A percentile compares a stretch with the other conserved stretches of the same genome.
Conservation (phyloP, 1,140 invertebrate species). For the Drosophila pectinifera region DNA sequence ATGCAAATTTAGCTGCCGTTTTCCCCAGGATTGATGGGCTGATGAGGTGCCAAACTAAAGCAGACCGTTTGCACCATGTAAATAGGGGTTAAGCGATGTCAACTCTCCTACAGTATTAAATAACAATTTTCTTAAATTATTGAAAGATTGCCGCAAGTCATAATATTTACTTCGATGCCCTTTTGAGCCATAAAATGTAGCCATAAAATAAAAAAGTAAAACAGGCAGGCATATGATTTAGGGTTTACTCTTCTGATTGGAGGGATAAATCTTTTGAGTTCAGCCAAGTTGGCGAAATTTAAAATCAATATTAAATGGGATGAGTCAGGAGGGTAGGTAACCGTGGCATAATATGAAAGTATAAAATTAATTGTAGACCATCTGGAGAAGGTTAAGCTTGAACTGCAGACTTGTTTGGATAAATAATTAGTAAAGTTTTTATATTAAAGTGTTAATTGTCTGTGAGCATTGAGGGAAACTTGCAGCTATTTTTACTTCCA, state of each 20-base stretch:
- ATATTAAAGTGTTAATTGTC: no score
- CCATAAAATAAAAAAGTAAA: slow-evolving; percentile 25
- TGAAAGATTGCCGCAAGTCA: slow-evolving; percentile 6
- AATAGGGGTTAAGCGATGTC: slow-evolving; percentile 1
- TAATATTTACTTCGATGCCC: slow-evolving; percentile 22
- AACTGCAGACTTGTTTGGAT: no score
- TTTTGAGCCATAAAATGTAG: slow-evolving; percentile 2
- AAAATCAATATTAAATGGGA: neutral
- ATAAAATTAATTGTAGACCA: neutral
- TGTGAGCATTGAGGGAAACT: neutral
- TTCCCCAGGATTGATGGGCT: slow-evolving; percentile 9
- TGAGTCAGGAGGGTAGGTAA: no score
- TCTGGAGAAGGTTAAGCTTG: neutral
- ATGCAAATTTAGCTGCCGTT: slow-evolving; percentile 25
- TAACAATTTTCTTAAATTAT: slow-evolving; percentile 14
- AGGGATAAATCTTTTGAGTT: slow-evolving; percentile 1
- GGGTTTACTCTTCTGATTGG: neutral
- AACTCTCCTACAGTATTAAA: slow-evolving; percentile 5
- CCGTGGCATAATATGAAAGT: neutral
- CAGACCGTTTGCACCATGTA: slow-evolving; percentile 6
- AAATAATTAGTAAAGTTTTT: no score
- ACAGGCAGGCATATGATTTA: neutral
- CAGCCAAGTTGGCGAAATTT: neutral
- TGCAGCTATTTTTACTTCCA: no score
- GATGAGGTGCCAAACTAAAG: slow-evolving; percentile 19